Evolutionary conservation across 2,113 vertebrate species (phyloP).

Genomic region (Lophotis ruficrista): DNA sequence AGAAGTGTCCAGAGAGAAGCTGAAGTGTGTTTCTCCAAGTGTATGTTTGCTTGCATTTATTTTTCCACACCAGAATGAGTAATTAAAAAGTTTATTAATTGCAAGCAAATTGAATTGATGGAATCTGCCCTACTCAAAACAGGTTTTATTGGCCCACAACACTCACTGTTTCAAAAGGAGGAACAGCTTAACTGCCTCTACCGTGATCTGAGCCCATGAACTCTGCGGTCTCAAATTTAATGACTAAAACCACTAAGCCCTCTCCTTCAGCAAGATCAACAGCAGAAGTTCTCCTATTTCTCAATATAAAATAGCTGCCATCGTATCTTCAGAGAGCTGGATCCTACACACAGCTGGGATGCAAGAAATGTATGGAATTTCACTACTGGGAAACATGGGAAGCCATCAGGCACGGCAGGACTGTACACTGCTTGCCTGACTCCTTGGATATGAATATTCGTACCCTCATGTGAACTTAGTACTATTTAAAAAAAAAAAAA

Average conservation of each 20-base stretch:
- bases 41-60: neutral
- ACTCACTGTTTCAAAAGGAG: neutral
- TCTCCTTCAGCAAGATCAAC: neutral
- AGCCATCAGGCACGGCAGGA: neutral
- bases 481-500: neutral
- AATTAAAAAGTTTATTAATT: neutral
- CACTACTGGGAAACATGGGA: neutral
- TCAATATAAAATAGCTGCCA: neutral
- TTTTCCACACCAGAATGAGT: neutral
- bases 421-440: neutral
- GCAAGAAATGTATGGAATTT: slow-evolving; percentile 36
- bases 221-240: neutral
- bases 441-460: neutral
- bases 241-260: neutral
- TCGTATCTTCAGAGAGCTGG: neutral
- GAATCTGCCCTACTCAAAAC: neutral
- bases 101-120: neutral
- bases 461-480: neutral
- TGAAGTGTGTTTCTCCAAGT: neutral
- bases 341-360: neutral
- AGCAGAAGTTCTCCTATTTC: neutral
- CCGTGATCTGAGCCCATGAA: neutral
- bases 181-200: neutral
- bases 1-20: neutral
- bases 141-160: fast-evolving